Conservation (phyloP, 2,113 vertebrate species). For the Syngnathus typhle region DNA sequence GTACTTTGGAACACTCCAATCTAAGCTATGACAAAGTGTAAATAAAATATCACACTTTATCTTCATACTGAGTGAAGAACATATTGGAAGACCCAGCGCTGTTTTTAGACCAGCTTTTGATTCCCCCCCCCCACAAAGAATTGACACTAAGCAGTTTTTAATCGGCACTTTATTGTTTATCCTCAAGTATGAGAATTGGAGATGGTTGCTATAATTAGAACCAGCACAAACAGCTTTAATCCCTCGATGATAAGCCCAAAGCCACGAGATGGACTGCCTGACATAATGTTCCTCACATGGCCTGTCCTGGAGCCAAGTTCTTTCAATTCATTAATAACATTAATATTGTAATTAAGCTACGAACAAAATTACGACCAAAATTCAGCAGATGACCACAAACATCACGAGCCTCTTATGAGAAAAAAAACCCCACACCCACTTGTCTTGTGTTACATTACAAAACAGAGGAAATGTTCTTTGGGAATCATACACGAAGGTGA, state of each 20-base stretch:
- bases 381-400: not conserved
- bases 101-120: not conserved
- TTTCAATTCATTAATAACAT: not conserved
- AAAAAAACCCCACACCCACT: not conserved
- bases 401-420: not conserved
- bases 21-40: not conserved
- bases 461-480: not conserved
- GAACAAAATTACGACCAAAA: not conserved
- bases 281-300: not conserved
- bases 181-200: slow-evolving; percentile 26
- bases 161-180: slow-evolving; percentile 24
- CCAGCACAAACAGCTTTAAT: slow-evolving; percentile 40
- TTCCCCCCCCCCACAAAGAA: slow-evolving; percentile 9
- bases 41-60: not conserved
- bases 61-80: not conserved
- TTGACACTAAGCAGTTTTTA: slow-evolving; percentile 19
- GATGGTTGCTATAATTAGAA: slow-evolving; percentile 35
- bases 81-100: not conserved
- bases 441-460: not conserved
- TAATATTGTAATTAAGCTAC: not conserved
- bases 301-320: not conserved
- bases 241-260: slow-evolving; percentile 26
- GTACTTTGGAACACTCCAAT: slow-evolving; percentile 13
- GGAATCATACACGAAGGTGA: not conserved
- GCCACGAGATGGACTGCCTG: slow-evolving; percentile 26